Conservation (phyloP, 1,140 invertebrate genomes). For the Octopus sinensis region DNA sequence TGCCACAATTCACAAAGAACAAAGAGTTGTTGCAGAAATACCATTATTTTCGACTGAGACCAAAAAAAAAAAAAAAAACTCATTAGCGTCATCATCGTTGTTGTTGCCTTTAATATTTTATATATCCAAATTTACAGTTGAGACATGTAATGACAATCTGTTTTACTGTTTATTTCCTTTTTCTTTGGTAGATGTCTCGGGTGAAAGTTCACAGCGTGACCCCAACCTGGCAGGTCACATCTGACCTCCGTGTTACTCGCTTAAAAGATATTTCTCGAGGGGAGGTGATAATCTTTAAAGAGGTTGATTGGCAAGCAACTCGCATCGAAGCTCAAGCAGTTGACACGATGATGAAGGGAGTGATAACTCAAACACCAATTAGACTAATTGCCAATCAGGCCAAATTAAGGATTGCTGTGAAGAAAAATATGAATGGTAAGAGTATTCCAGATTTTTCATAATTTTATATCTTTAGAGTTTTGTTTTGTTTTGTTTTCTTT, state of each 20-base stretch:
- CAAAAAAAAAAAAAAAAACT: too few relatives aligned
- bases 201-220: constrained; percentile 89
- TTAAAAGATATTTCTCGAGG: constrained; percentile 84
- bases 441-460: background rate
- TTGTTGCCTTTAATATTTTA: too few relatives aligned
- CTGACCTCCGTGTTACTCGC: constrained; percentile 78
- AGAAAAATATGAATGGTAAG: constrained; percentile 83
- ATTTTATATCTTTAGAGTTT: background rate
- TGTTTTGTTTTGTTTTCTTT: background rate
- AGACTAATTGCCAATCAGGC: constrained; percentile 91
- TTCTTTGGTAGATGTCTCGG: constrained; percentile 73
- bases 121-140: too few relatives aligned
- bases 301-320: constrained; percentile 94
- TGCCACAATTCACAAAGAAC: too few relatives aligned
- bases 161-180: background rate
- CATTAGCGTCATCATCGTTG: too few relatives aligned
- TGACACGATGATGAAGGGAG: constrained; percentile 29
- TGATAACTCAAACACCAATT: constrained; percentile 76
- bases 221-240: constrained; percentile 79
- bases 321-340: constrained; percentile 78
- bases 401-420: constrained; percentile 91
- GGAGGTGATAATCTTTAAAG: constrained; percentile 93
- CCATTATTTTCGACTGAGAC: too few relatives aligned
- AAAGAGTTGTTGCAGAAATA: too few relatives aligned
- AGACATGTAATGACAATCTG: background rate